These are phyloP conservation scores for Phasianus colchicus DNA, from an alignment of 2,113 vertebrate species.

Conservation along the genomic window DNA sequence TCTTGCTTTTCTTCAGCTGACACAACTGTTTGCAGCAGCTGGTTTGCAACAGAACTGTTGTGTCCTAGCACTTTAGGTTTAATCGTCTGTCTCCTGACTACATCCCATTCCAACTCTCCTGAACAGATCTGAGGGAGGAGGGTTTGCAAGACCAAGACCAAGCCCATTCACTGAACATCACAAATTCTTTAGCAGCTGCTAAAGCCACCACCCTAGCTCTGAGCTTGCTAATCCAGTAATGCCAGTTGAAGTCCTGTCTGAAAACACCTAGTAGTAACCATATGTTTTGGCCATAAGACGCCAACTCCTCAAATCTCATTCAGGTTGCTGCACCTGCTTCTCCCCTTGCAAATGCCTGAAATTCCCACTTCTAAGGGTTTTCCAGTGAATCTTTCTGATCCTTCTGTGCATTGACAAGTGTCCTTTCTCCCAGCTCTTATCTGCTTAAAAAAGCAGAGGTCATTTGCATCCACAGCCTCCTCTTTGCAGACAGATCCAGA, in stretches of 20 bases:
- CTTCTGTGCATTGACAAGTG: neutral
- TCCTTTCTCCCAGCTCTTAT: neutral
- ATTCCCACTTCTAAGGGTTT: neutral
- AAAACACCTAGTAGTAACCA: neutral
- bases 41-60: constrained; percentile 53
- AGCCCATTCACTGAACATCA: neutral
- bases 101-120: neutral
- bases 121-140: neutral
- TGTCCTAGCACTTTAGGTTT: constrained; percentile 11
- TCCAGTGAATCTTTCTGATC: neutral
- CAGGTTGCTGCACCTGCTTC: neutral
- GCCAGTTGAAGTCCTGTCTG: neutral
- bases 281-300: neutral
- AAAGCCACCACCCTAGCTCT: constrained; percentile 2
- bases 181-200: constrained; percentile 35
- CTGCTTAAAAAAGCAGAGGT: neutral
- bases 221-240: neutral
- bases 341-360: neutral
- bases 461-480: neutral
- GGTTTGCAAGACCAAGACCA: constrained; percentile 10
- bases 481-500: neutral
- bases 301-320: neutral
- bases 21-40: constrained; percentile 57
- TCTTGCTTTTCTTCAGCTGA: constrained; percentile 45
- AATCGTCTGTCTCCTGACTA: constrained; percentile 25